Conservation (phyloP, 2,888 invertebrate genomes). For the Pasiphila rectangulata region DNA sequence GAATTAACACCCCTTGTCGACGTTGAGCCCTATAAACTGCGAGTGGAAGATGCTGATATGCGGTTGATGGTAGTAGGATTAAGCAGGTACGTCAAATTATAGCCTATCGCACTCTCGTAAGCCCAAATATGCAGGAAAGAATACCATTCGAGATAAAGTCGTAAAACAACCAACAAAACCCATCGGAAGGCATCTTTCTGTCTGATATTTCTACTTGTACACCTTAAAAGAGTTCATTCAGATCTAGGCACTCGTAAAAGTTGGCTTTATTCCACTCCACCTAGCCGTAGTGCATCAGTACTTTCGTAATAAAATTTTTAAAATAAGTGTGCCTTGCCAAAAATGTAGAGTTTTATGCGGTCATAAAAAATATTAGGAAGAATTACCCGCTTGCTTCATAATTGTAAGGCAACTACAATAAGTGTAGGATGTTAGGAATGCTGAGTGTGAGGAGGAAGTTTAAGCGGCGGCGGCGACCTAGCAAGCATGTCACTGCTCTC, state of each 20-base stretch:
- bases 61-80: constrained; percentile 35
- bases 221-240: constrained; percentile 39
- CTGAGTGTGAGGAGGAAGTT: constrained; percentile 46
- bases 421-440: constrained; percentile 40
- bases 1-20: constrained; percentile 33
- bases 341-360: constrained; percentile 35
- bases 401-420: constrained; percentile 43
- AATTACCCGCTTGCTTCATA: constrained; percentile 37
- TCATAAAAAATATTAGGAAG: constrained; percentile 37
- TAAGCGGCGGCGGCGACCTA: constrained; percentile 42
- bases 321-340: constrained; percentile 44
- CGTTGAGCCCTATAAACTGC: constrained; percentile 30
- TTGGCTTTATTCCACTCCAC: constrained; percentile 62
- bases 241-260: constrained; percentile 39
- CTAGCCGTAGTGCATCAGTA: constrained; percentile 53
- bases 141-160: constrained; percentile 1
- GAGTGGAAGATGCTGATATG: constrained; percentile 36
- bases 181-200: constrained; percentile 41
- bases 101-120: constrained; percentile 5
- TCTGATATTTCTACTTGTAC: constrained; percentile 32
- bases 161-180: constrained; percentile 31
- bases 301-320: constrained; percentile 50
- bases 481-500: constrained; percentile 48
- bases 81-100: constrained; percentile 29
- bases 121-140: not conserved